A percentile compares a stretch with the other conserved stretches of the same genome.
Conservation (phyloP, 2,797 vertebrate species). For the Sarcophilus harrisii region DNA sequence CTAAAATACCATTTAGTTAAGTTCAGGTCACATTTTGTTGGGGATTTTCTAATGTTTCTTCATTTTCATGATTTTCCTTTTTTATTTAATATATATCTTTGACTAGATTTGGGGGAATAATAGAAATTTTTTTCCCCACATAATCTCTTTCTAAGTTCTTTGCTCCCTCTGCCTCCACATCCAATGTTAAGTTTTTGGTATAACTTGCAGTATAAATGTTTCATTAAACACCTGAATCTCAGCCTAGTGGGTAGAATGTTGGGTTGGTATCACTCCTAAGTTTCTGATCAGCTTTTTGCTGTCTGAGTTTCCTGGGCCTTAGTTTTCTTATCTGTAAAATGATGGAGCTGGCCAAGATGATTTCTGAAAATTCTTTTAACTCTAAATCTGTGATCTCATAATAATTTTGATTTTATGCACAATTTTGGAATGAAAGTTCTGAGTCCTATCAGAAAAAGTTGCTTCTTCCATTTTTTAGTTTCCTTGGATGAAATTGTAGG, state of each 20-base stretch:
- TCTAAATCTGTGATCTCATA: not conserved
- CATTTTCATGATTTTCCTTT: not conserved
- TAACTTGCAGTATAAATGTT: not conserved
- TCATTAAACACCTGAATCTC: slow-evolving; percentile 16
- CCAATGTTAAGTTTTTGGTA: slow-evolving; percentile 10
- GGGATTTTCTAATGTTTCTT: slow-evolving; percentile 33
- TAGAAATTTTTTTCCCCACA: not conserved
- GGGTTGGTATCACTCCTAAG: not conserved
- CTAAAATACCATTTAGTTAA: slow-evolving; percentile 21
- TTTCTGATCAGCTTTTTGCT: not conserved
- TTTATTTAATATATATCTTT: not conserved
- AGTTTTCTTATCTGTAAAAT: not conserved
- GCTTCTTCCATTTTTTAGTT: not conserved
- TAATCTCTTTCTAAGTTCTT: slow-evolving; percentile 12
- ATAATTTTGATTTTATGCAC: not conserved
- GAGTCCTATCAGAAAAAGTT: not conserved
- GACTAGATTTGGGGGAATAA: slow-evolving; percentile 23
- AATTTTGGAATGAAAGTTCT: not conserved
- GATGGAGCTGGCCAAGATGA: not conserved
- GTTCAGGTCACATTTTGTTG: slow-evolving; percentile 22
- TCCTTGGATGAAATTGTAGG: not conserved
- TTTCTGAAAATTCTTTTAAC: not conserved
- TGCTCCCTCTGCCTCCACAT: not conserved
- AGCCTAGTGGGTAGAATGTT: not conserved
- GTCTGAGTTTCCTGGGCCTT: not conserved